phyloP scores from a whole-genome alignment of 2,113 vertebrate species.

The Xerus inauris region DNA sequence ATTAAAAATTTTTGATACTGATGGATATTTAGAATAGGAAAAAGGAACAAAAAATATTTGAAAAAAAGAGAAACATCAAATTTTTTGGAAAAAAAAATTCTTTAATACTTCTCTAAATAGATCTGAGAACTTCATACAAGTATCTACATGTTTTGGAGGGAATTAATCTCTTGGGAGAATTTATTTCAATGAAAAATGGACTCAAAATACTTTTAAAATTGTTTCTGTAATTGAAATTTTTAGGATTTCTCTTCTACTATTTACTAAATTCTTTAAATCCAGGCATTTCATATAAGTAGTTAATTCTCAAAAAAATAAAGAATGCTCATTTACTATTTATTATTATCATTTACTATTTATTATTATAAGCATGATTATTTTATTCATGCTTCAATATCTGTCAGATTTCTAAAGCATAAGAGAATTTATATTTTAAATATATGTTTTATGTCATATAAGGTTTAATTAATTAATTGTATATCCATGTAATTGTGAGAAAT shows the following conservation, averaged over 20 bases:
- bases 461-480: background rate
- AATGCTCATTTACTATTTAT: background rate
- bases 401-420: background rate
- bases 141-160: background rate
- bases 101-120: background rate
- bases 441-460: background rate
- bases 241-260: background rate
- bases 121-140: background rate
- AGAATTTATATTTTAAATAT: background rate
- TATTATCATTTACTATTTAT: no score
- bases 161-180: background rate
- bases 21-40: background rate
- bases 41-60: background rate
- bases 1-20: background rate
- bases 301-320: background rate
- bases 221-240: background rate
- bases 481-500: background rate
- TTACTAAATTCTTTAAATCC: background rate
- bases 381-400: background rate
- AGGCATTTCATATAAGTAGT: background rate
- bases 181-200: background rate
- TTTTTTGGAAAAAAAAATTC: background rate
- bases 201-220: background rate
- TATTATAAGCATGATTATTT: constrained; percentile 23
- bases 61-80: background rate